A percentile compares a stretch with the other conserved stretches of the same genome.
phyloP scores from a whole-genome alignment of 2,797 vertebrate species.

The Gambusia yucatana region DNA sequence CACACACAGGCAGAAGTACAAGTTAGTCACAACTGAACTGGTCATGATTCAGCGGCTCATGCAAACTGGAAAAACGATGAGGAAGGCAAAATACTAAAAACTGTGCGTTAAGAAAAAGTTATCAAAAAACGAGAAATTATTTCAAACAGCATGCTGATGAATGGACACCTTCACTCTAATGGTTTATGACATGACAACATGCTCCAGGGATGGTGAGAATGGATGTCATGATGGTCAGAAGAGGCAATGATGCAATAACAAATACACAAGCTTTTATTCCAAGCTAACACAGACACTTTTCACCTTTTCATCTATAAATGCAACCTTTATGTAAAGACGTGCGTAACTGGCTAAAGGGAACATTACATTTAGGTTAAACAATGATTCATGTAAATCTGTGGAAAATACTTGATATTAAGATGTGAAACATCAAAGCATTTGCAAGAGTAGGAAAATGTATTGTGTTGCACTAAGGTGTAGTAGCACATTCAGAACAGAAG shows the following conservation, averaged over 20 bases:
- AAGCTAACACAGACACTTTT: background rate
- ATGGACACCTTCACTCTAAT: constrained; percentile 9
- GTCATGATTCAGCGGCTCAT: constrained; percentile 49
- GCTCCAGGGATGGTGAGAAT: constrained; percentile 23
- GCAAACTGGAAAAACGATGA: constrained; percentile 48
- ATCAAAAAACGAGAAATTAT: constrained; percentile 14
- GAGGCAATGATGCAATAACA: constrained; percentile 16
- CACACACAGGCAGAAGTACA: constrained; percentile 60
- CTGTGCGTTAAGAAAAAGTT: constrained; percentile 21
- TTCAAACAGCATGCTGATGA: constrained; percentile 38
- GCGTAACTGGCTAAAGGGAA: background rate
- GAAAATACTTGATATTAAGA: background rate
- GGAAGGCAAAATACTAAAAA: constrained; percentile 32
- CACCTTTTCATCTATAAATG: background rate
- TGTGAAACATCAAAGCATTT: constrained; percentile 17
- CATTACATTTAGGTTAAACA: background rate
- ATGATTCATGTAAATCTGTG: background rate
- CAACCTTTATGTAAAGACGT: background rate
- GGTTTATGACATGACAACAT: constrained; percentile 19
- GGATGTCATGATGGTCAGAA: constrained; percentile 11
- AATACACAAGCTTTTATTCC: background rate
- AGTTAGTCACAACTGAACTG: constrained; percentile 68
- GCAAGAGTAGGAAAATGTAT: constrained; percentile 12
- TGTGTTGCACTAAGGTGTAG: constrained; percentile 43
- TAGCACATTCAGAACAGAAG: constrained; percentile 78